Evolutionary conservation across 1,140 invertebrate genomes (phyloP).

Genomic region (Lysiphlebus fabarum): DNA sequence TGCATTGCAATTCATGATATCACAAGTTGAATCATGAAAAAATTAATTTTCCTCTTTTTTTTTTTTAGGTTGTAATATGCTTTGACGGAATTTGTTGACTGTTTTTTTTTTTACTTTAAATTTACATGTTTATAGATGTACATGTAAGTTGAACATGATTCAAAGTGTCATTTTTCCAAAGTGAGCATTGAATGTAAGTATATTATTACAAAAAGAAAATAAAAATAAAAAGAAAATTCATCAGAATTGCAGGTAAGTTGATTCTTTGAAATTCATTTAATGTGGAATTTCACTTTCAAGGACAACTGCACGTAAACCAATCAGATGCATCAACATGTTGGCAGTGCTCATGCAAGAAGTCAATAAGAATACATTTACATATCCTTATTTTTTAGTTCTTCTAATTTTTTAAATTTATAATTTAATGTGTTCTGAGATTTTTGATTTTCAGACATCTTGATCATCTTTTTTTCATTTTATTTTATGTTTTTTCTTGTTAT

Average conservation of each 20-base stretch:
- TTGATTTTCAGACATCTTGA: neutral
- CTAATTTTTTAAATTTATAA: no score
- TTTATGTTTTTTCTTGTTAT: neutral
- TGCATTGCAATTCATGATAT: no score
- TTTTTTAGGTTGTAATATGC: no score
- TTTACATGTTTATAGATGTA: neutral
- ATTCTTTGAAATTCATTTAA: constrained; percentile 25
- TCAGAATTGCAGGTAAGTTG: neutral
- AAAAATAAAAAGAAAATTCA: no score
- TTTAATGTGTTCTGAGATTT: no score
- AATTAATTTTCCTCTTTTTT: no score
- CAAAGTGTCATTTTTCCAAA: no score
- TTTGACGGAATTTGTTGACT: neutral
- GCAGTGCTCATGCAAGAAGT: neutral
- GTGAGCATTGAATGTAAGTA: no score
- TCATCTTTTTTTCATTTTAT: constrained; percentile 3
- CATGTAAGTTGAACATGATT: no score
- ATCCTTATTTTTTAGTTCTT: neutral
- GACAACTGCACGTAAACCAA: constrained; percentile 17
- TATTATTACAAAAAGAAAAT: no score
- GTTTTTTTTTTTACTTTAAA: constrained; percentile 6
- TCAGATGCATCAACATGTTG: neutral
- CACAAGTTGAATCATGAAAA: no score
- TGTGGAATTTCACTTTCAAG: constrained; percentile 29
- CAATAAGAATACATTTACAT: neutral